A percentile compares a stretch with the other conserved stretches of the same genome.
Conservation (phyloP, 2,113 vertebrate genomes). For the Thymallus thymallus region DNA sequence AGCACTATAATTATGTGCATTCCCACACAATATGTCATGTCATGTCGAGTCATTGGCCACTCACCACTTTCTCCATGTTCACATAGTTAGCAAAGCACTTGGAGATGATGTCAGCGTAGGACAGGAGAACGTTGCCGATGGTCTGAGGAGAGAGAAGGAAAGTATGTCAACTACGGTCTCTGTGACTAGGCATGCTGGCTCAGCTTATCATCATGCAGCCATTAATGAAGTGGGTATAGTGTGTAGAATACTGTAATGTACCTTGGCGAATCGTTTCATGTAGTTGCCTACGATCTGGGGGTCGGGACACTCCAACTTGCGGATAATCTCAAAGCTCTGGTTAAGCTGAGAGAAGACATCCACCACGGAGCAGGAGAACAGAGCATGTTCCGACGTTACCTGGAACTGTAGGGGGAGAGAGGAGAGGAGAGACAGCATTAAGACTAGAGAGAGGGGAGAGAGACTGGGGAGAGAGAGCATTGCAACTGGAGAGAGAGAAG, state of each 20-base stretch:
- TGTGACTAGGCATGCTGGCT: background rate
- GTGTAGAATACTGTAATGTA: constrained; percentile 40
- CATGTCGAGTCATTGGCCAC: constrained; percentile 11
- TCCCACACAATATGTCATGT: background rate
- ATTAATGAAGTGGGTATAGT: background rate
- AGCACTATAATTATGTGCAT: background rate
- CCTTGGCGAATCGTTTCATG: constrained; percentile 97
- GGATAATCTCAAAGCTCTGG: constrained; percentile 99
- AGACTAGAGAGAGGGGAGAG: background rate
- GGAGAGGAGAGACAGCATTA: background rate
- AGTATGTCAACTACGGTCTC: background rate
- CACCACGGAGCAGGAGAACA: constrained; percentile 98
- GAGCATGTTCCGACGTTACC: constrained; percentile 93
- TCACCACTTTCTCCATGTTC: constrained; percentile 94
- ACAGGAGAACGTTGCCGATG: constrained; percentile 95
- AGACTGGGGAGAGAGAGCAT: constrained; percentile 11
- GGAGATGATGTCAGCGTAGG: constrained; percentile 93
- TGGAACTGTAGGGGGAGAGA: constrained; percentile 83
- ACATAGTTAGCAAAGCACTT: constrained; percentile 92
- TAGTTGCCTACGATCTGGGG: constrained; percentile 97
- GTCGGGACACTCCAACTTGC: constrained; percentile 95
- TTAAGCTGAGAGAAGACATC: constrained; percentile 99
- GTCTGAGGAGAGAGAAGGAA: constrained; percentile 74
- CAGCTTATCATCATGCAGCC: background rate
- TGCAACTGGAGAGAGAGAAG: background rate